Conservation (phyloP, 2,888 invertebrate species). For the Caenorhabditis sp. region DNA sequence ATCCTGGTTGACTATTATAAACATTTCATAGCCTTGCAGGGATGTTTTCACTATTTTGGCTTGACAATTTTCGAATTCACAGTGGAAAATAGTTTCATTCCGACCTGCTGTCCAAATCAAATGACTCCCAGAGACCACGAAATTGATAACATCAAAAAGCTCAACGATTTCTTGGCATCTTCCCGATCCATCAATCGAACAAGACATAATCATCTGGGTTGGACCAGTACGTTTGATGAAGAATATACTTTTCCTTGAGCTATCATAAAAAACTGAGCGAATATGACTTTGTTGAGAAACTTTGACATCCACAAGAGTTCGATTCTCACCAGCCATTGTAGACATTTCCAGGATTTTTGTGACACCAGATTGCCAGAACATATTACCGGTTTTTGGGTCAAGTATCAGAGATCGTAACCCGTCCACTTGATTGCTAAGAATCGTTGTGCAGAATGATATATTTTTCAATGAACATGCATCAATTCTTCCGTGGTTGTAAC, state of each 20-base stretch:
- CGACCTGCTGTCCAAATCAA: neutral
- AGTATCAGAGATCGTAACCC: neutral
- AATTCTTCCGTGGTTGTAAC: constrained; percentile 3
- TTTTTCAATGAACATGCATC: constrained; percentile 7
- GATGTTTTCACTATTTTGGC: neutral
- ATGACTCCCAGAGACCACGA: neutral
- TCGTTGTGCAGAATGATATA: constrained; percentile 2
- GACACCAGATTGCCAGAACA: constrained; percentile 13
- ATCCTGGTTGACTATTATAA: neutral
- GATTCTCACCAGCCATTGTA: constrained; percentile 9
- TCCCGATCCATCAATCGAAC: too few relatives aligned
- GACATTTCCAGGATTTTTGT: constrained; percentile 1
- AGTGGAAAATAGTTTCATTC: neutral
- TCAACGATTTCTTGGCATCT: too few relatives aligned
- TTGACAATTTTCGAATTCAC: constrained; percentile 2
- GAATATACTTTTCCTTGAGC: neutral
- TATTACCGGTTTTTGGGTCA: neutral
- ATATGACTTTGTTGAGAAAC: neutral
- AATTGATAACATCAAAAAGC: neutral
- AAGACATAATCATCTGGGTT: too few relatives aligned
- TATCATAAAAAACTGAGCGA: too few relatives aligned
- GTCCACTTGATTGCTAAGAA: constrained; percentile 5
- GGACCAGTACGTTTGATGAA: neutral
- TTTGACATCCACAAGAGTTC: neutral
- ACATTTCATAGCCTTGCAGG: neutral